These are phyloP conservation scores for Bubalus kerabau DNA, from an alignment of 2,113 vertebrate genomes.

Conservation along the genomic window DNA sequence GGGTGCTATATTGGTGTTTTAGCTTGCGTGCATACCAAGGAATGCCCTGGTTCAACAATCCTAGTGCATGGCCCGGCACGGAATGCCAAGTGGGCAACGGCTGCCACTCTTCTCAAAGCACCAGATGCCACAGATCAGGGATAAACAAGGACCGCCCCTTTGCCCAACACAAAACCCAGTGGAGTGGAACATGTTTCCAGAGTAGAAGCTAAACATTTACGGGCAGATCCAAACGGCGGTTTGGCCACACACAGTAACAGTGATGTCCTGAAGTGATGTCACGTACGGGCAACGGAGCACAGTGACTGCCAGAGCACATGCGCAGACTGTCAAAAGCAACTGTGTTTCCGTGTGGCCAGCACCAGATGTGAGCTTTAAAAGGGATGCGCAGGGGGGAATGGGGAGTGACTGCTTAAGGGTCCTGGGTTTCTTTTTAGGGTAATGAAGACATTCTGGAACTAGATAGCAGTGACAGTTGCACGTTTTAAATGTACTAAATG, in stretches of 20 bases:
- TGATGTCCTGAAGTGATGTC: neutral
- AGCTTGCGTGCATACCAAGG: neutral
- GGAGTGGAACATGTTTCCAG: neutral
- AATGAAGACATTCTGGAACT: neutral
- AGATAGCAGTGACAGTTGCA: neutral
- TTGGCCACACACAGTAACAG: neutral
- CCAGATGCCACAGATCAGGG: neutral
- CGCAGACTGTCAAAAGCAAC: neutral
- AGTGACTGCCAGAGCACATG: too few relatives aligned
- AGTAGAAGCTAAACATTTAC: neutral
- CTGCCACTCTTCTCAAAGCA: neutral
- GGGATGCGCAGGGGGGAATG: accelerated
- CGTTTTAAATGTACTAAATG: neutral
- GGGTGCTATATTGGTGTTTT: neutral
- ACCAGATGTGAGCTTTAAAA: neutral
- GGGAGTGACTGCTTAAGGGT: neutral
- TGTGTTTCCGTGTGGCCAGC: neutral
- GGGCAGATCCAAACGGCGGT: neutral
- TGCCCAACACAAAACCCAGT: neutral
- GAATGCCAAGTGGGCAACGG: neutral
- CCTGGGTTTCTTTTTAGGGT: neutral
- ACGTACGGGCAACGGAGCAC: neutral
- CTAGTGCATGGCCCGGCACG: neutral
- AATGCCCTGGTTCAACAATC: neutral
- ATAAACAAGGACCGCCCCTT: neutral